Evolutionary conservation across 2,113 vertebrate species (phyloP).

Genomic region (Prochilodus magdalenae): DNA sequence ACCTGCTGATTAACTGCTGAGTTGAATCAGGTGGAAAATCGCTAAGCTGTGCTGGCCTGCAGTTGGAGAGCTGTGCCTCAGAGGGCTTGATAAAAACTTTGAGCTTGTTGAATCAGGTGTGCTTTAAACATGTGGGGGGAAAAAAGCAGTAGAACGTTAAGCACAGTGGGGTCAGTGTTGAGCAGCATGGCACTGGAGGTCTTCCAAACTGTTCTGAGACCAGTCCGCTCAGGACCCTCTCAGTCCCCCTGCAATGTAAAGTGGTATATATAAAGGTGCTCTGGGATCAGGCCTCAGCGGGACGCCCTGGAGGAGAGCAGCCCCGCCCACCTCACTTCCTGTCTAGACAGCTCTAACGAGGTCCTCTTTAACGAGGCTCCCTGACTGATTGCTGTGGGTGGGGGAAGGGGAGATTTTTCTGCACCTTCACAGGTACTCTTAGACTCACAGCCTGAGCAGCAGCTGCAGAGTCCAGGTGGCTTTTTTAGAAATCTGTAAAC

Average conservation of each 20-base stretch:
- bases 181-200: too few species aligned
- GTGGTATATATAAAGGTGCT: not conserved
- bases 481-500: not conserved
- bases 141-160: not conserved
- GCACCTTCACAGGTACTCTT: slow-evolving; percentile 4
- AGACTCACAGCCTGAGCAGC: not conserved
- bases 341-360: slow-evolving; percentile 76
- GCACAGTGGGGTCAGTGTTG: not conserved
- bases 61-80: not conserved
- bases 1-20: not conserved
- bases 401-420: not conserved
- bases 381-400: slow-evolving; percentile 44
- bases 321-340: slow-evolving; percentile 65
- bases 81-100: not conserved
- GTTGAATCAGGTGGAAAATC: not conserved
- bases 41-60: too few species aligned
- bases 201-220: too few species aligned
- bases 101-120: too few species aligned
- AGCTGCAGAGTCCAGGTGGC: slow-evolving; percentile 21
- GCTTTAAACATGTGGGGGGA: not conserved
- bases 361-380: slow-evolving; percentile 69
- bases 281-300: slow-evolving; percentile 10
- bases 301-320: slow-evolving; percentile 11
- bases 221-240: not conserved
- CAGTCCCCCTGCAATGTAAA: not conserved